phyloP scores from a whole-genome alignment of 1,140 invertebrate genomes.

The Akabosia matsudoensis region DNA sequence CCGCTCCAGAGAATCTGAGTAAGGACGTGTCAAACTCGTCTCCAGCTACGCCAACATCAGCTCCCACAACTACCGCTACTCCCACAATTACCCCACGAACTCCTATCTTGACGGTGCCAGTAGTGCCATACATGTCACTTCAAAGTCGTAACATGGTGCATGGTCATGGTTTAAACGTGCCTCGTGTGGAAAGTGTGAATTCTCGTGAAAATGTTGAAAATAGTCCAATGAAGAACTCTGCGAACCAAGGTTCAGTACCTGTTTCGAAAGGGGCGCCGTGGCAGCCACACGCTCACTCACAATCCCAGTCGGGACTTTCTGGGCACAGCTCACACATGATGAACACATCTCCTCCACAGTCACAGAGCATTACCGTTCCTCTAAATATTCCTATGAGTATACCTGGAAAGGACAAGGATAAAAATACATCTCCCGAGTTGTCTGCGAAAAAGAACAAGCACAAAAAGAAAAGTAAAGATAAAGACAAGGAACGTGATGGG shows the following conservation, averaged over 20 bases:
- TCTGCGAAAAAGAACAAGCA: constrained; percentile 50
- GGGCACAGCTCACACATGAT: constrained; percentile 36
- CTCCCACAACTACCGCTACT: constrained; percentile 12
- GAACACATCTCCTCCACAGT: constrained; percentile 40
- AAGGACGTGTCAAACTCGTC: not conserved
- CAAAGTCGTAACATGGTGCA: constrained; percentile 25
- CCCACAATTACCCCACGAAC: constrained; percentile 21
- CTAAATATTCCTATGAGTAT: constrained; percentile 34
- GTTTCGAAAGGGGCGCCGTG: constrained; percentile 41
- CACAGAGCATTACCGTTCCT: constrained; percentile 31
- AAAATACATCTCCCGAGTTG: constrained; percentile 19
- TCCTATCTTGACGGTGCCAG: constrained; percentile 43
- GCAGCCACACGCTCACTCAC: constrained; percentile 45
- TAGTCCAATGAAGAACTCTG: constrained; percentile 29
- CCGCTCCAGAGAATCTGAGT: not conserved
- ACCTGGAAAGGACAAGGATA: constrained; percentile 3
- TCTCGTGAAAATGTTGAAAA: constrained; percentile 29
- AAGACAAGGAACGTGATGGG: constrained; percentile 51
- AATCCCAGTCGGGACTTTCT: constrained; percentile 25
- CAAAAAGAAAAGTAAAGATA: constrained; percentile 54
- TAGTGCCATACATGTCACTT: constrained; percentile 40
- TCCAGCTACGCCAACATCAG: not conserved
- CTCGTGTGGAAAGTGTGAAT: constrained; percentile 20
- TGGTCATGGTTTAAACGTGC: constrained; percentile 29
- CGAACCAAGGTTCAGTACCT: not conserved